Base-by-base conservation (phyloP, 1,140 invertebrate genomes). In the Panonychus citri region DNA sequence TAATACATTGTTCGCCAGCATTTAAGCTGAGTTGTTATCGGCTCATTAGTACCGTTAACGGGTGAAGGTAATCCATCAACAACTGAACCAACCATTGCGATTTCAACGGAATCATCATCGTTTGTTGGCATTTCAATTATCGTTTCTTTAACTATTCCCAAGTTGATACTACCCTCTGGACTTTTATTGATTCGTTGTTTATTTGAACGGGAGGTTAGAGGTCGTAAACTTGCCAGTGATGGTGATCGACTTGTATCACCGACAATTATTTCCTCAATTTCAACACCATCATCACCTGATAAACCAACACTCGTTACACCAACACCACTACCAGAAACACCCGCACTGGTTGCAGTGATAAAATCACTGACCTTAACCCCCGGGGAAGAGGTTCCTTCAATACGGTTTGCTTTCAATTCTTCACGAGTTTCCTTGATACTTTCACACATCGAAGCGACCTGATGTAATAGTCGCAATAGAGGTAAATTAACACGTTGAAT, bases 381-480 rank as follows among this genome's bases (percentile, higher is more conserved):
- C 30, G 30, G 30, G 5, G 30, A 34, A 34, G 30, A 34, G 5
- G 30, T 34, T 34, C 30, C 30, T 34, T 34, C 15, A 53, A 53
- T 39, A 2, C 81, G 64, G 78, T 81, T 67, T 57, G 75, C 70
- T 58, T 72, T 69, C 51, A 95, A 72, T 63, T 91, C 87, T 63
- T 82, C 81, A 66, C 88, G 83, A 1, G 89, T 93, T 65, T 91
- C 85, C 65, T 89, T 87, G 4, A 93, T 86, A 71, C 94, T 95
- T 69, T 90, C 85, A 70, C 94, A 91, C 86, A 96, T 93, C 59
- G 89, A 91, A 61, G 82, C 85, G 61, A 97, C 90, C 72, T 97
- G 91, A 73, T 95, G 88, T 40, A 95, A 73, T 25, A 97, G 73
- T 55, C 91, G 72, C 25, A 97, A 69, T 39, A 97, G 70, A 0